phyloP scores from a whole-genome alignment of 2,113 vertebrate species.

The Rhabdomys dilectus region DNA sequence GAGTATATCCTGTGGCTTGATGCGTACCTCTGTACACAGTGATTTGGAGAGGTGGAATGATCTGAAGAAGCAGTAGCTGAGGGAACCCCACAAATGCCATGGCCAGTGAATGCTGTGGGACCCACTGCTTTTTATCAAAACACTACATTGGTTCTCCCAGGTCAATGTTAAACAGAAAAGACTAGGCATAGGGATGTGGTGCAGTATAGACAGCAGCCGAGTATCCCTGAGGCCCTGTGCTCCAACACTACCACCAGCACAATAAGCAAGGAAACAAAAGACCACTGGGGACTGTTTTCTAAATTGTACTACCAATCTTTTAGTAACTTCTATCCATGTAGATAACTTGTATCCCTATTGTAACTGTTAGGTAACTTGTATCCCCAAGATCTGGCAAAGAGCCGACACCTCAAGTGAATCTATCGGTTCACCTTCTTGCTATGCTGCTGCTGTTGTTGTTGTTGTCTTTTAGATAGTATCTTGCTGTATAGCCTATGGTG shows the following conservation, averaged over 20 bases:
- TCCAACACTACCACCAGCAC: not conserved
- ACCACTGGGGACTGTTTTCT: not conserved
- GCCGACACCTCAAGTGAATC: not conserved
- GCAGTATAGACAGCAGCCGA: not conserved
- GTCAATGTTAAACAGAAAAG: not conserved
- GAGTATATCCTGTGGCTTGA: not conserved
- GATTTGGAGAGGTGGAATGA: too few species aligned
- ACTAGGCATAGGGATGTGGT: not conserved
- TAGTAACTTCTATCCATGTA: not conserved
- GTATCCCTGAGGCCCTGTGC: not conserved
- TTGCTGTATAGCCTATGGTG: not conserved
- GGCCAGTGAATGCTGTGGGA: not conserved
- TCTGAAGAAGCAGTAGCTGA: not conserved
- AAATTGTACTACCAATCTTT: not conserved
- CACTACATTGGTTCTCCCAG: not conserved
- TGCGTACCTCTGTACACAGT: fast-evolving
- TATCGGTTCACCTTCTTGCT: not conserved
- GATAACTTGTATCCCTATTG: not conserved
- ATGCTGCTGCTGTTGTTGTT: not conserved
- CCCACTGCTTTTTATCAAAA: not conserved
- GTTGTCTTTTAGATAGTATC: not conserved
- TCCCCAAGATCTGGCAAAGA: not conserved
- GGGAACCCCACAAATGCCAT: not conserved
- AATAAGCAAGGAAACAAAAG: not conserved
- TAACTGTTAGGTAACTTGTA: not conserved